phyloP scores from a whole-genome alignment of 2,888 invertebrate species.

The Steromphala cineraria region DNA sequence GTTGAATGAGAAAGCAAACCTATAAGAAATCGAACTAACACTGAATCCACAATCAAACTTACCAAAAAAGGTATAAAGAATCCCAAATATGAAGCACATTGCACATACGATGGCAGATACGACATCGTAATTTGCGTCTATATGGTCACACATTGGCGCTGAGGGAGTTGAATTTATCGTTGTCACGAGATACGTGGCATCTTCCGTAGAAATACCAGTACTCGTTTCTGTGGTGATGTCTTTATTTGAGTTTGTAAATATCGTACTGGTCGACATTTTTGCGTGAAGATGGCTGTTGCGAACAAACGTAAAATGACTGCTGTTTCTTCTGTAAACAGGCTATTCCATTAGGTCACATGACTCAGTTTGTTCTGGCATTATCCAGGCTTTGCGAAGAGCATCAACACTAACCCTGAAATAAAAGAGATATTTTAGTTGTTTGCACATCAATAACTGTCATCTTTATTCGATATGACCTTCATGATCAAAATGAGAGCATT shows the following conservation, averaged over 20 bases:
- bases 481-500: too few species aligned
- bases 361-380: too few species aligned
- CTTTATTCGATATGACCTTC: too few species aligned
- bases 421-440: too few species aligned
- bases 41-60: conserved; percentile 73
- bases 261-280: background rate
- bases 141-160: conserved; percentile 49
- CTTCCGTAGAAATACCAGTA: background rate
- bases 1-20: too few species aligned
- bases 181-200: conserved; percentile 18
- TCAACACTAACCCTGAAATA: too few species aligned
- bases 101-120: conserved; percentile 82
- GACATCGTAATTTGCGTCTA: conserved; percentile 80
- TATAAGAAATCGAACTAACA: background rate
- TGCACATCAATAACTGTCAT: too few species aligned
- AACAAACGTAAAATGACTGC: too few species aligned
- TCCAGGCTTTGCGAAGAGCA: too few species aligned
- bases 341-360: too few species aligned
- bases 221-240: background rate
- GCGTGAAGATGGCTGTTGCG: too few species aligned
- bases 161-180: conserved; percentile 12
- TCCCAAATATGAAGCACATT: conserved; percentile 86
- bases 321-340: too few species aligned
- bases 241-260: background rate
- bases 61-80: conserved; percentile 90